Conservation (phyloP, 2,113 vertebrate species). For the Electrona antarctica region DNA sequence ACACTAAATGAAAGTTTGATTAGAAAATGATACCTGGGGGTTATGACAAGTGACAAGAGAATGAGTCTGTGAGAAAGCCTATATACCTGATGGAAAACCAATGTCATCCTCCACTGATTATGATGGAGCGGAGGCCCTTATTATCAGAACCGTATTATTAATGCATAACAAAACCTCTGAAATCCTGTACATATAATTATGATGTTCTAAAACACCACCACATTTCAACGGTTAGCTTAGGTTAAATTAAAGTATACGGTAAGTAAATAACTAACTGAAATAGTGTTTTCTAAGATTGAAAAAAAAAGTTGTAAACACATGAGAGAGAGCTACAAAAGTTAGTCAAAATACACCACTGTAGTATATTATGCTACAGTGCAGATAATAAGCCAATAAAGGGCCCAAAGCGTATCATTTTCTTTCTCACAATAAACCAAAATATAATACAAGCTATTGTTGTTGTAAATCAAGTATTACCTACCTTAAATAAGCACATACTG, state of each 20-base stretch:
- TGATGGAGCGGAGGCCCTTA: neutral
- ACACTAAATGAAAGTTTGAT: slow-evolving; percentile 66
- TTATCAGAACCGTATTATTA: slow-evolving; percentile 10
- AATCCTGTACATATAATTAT: neutral
- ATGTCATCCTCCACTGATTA: slow-evolving; percentile 35
- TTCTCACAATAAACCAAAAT: slow-evolving; percentile 18
- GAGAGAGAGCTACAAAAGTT: too few relatives aligned
- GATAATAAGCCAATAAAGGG: too few relatives aligned
- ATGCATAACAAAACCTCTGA: slow-evolving; percentile 9
- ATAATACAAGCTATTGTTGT: slow-evolving; percentile 17
- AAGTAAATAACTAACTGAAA: too few relatives aligned
- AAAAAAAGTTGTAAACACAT: too few relatives aligned
- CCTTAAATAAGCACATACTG: slow-evolving; percentile 22
- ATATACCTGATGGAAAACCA: slow-evolving; percentile 22
- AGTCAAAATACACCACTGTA: too few relatives aligned
- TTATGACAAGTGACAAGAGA: slow-evolving; percentile 30
- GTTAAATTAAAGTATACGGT: too few relatives aligned
- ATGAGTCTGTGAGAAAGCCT: slow-evolving; percentile 13
- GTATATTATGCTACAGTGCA: too few relatives aligned
- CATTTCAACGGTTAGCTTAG: too few relatives aligned
- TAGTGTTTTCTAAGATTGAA: too few relatives aligned
- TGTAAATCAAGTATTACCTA: too few relatives aligned
- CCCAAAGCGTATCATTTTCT: too few relatives aligned
- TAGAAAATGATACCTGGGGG: slow-evolving; percentile 52
- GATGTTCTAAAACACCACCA: neutral